These are phyloP conservation scores for Papilio protenor DNA, from an alignment of 2,888 invertebrate genomes.

Conservation along the genomic window DNA sequence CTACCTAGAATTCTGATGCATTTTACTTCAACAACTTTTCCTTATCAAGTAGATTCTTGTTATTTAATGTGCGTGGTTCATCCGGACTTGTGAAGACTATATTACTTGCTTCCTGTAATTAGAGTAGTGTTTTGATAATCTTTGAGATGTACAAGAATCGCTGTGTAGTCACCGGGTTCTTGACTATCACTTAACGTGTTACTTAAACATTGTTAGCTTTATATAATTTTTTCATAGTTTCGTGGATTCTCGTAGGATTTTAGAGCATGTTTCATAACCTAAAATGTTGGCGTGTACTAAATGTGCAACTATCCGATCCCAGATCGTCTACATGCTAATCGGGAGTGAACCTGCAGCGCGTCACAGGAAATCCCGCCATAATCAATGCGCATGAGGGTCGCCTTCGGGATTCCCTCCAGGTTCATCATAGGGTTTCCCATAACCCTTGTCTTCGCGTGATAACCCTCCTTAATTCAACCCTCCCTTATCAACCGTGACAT, in stretches of 20 bases:
- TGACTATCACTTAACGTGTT: neutral
- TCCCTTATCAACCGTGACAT: conserved; percentile 39
- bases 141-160: neutral
- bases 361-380: conserved; percentile 70
- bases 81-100: neutral
- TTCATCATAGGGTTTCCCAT: conserved; percentile 79
- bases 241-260: neutral
- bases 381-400: conserved; percentile 66
- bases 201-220: neutral
- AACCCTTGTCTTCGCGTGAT: conserved; percentile 58
- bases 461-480: conserved; percentile 15
- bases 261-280: neutral
- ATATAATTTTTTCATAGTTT: neutral
- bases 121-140: neutral
- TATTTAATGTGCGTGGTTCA: neutral
- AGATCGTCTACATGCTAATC: conserved; percentile 8
- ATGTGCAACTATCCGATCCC: conserved; percentile 33
- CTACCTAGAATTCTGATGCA: too few relatives aligned
- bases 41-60: neutral
- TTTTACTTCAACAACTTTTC: neutral
- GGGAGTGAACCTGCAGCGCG: conserved; percentile 52
- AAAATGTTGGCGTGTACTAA: neutral
- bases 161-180: neutral
- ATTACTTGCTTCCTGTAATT: conserved; percentile 8
- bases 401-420: conserved; percentile 70